Evolutionary conservation across 2,113 vertebrate genomes (phyloP).

Genomic region (Pangasianodon hypophthalmus): DNA sequence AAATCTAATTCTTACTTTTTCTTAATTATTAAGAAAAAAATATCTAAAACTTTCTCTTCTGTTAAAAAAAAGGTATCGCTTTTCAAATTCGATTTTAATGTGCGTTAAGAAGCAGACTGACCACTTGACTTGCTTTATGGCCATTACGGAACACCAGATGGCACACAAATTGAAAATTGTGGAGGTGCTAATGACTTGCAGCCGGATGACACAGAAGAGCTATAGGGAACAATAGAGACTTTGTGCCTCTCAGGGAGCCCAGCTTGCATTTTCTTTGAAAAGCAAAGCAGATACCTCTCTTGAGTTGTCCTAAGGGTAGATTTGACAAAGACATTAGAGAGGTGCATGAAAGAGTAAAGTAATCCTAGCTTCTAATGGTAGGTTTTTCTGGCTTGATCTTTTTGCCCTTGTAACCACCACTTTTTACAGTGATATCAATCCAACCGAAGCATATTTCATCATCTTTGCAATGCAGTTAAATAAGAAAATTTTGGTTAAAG

Average conservation of each 20-base stretch:
- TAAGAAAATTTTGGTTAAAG: neutral
- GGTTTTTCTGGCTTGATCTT: neutral
- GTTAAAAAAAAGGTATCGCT: neutral
- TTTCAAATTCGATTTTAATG: neutral
- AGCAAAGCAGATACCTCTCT: neutral
- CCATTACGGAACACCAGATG: slow-evolving; percentile 8
- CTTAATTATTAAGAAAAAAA: neutral
- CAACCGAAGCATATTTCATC: neutral
- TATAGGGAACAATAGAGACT: neutral
- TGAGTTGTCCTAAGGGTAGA: neutral
- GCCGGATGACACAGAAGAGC: neutral
- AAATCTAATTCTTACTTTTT: neutral
- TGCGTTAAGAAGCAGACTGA: neutral
- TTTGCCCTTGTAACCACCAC: neutral
- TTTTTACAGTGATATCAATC: neutral
- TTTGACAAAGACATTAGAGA: neutral
- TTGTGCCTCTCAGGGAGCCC: neutral
- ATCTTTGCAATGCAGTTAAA: neutral
- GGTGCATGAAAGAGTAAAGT: neutral
- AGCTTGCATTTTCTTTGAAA: neutral
- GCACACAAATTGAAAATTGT: slow-evolving; percentile 2
- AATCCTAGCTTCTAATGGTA: neutral
- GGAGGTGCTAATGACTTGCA: neutral
- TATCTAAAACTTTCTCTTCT: neutral
- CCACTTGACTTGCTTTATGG: neutral